Evolutionary conservation across 2,888 invertebrate species (phyloP).

Genomic region (Endotricha flammealis): DNA sequence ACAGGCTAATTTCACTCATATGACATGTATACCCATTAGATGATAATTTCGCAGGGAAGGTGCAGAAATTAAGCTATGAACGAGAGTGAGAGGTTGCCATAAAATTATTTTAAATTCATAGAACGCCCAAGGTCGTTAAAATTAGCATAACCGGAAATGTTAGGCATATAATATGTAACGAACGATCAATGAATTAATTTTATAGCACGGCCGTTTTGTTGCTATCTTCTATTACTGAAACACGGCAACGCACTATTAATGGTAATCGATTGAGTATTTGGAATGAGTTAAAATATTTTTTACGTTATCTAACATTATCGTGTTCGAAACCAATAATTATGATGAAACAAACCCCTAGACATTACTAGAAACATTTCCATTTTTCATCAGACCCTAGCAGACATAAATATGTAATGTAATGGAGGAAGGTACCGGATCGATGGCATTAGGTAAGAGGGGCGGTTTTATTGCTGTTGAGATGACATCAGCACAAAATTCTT

Average conservation of each 20-base stretch:
- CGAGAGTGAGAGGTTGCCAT: conserved; percentile 21
- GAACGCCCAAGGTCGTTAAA: conserved; percentile 24
- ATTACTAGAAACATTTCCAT: conserved; percentile 37
- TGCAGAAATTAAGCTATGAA: conserved; percentile 18
- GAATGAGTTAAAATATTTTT: background rate
- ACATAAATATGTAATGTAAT: conserved; percentile 69
- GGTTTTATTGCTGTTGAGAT: conserved; percentile 47
- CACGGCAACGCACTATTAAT: background rate
- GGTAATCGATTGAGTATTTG: background rate
- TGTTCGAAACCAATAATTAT: conserved; percentile 15
- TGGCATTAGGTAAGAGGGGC: conserved; percentile 47
- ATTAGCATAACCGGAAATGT: conserved; percentile 33
- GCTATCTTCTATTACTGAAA: background rate
- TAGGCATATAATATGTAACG: conserved; percentile 11
- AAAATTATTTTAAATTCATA: conserved; percentile 27
- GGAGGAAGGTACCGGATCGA: conserved; percentile 50
- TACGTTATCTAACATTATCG: background rate
- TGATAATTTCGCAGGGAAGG: conserved; percentile 2
- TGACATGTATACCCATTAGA: conserved; percentile 2
- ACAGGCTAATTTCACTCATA: conserved; percentile 9
- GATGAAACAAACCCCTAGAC: conserved; percentile 25
- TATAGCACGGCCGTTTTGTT: conserved; percentile 1
- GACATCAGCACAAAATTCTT: conserved; percentile 40
- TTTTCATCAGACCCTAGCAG: conserved; percentile 43
- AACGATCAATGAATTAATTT: background rate